Conservation (phyloP, 2,888 invertebrate species). For the Agrotis clavis region DNA sequence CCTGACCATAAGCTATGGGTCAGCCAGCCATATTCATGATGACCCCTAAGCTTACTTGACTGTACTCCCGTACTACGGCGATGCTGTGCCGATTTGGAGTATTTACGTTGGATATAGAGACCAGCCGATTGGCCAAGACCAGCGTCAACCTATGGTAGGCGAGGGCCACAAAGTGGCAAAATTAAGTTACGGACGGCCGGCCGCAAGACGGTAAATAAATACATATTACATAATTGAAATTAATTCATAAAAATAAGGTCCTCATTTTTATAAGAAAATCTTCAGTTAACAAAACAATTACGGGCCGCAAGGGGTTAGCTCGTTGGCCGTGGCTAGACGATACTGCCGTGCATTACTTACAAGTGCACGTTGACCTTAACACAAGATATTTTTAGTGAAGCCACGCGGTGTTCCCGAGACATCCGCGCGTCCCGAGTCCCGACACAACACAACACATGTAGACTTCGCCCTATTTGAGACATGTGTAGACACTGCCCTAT, state of each 20-base stretch:
- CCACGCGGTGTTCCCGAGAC: constrained; percentile 50
- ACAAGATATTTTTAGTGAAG: constrained; percentile 60
- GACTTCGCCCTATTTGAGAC: constrained; percentile 42
- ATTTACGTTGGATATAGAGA: background rate
- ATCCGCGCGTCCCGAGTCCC: constrained; percentile 20
- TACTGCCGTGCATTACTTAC: background rate
- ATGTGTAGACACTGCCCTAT: constrained; percentile 54
- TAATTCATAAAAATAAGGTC: no score
- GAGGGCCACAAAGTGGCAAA: no score
- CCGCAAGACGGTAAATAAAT: no score
- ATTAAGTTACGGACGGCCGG: no score
- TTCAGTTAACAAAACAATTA: no score
- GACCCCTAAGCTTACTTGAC: no score
- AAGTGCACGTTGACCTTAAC: constrained; percentile 1
- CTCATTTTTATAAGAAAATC: no score
- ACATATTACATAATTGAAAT: no score
- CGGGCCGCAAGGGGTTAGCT: no score
- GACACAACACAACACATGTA: constrained; percentile 39
- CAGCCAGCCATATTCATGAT: background rate
- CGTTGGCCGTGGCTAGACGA: no score
- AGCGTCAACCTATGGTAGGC: no score
- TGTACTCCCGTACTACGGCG: background rate
- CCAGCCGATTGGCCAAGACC: background rate
- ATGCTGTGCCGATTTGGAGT: background rate
- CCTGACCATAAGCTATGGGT: background rate